A percentile compares a stretch with the other conserved stretches of the same genome.
phyloP scores from a whole-genome alignment of 1,140 invertebrate species.

The Probaryconus sp. region DNA sequence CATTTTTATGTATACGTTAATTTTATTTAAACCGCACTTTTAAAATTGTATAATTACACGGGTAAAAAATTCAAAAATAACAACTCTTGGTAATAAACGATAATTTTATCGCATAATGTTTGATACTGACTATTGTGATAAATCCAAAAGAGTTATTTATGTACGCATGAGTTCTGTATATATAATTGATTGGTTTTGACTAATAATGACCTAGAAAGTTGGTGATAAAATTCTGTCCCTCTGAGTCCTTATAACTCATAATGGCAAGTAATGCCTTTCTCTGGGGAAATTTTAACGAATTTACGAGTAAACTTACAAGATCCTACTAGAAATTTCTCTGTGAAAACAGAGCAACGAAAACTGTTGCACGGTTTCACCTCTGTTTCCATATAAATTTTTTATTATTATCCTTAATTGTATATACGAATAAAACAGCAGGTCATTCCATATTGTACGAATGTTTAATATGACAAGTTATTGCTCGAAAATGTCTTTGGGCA shows the following conservation, averaged over 20 bases:
- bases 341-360: slow-evolving; percentile 4
- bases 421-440: too few species aligned
- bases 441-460: too few species aligned
- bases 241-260: slow-evolving; percentile 9
- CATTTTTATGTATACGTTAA: too few species aligned
- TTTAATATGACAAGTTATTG: too few species aligned
- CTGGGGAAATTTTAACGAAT: slow-evolving; percentile 23
- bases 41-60: too few species aligned
- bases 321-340: slow-evolving; percentile 5
- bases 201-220: slow-evolving; percentile 14
- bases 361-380: background rate
- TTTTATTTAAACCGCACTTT: too few species aligned
- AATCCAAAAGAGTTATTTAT: too few species aligned
- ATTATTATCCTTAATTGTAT: slow-evolving; percentile 1
- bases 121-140: too few species aligned
- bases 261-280: slow-evolving; percentile 2
- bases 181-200: background rate
- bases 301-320: slow-evolving; percentile 16
- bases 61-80: too few species aligned
- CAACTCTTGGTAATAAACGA: too few species aligned
- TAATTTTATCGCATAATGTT: too few species aligned
- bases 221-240: slow-evolving; percentile 3
- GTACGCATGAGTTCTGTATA: background rate
- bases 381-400: background rate
- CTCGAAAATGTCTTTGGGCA: too few species aligned